Percentiles rank a stretch among this genome's conserved stretches.
phyloP scores from a whole-genome alignment of 2,888 invertebrate genomes.

The Megastigmus dorsalis region DNA sequence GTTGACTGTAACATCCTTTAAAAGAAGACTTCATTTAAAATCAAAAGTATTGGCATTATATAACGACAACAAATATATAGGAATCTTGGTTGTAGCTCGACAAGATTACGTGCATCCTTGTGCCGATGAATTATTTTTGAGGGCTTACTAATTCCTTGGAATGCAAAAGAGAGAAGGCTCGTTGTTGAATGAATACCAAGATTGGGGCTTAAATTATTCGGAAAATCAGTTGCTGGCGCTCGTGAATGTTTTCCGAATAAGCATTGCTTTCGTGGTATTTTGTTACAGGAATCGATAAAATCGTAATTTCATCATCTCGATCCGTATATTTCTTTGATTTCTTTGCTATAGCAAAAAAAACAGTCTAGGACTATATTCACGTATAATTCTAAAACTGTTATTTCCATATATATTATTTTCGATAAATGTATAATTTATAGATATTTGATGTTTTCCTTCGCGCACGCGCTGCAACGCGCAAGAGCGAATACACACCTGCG shows the following conservation, averaged over 20 bases:
- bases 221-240: slow-evolving; percentile 3
- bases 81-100: neutral
- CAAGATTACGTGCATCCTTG: slow-evolving; percentile 7
- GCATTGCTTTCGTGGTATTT: slow-evolving; percentile 32
- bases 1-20: too few species aligned
- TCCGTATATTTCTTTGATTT: slow-evolving; percentile 7
- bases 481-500: neutral
- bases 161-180: neutral
- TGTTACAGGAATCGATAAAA: slow-evolving; percentile 21
- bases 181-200: neutral
- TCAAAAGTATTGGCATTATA: slow-evolving; percentile 21
- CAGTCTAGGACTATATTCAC: slow-evolving; percentile 18
- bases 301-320: slow-evolving; percentile 12
- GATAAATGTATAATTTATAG: slow-evolving; percentile 34
- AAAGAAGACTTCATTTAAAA: too few species aligned
- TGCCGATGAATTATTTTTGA: slow-evolving; percentile 4
- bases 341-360: slow-evolving; percentile 3
- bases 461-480: neutral
- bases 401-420: slow-evolving; percentile 34
- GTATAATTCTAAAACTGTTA: slow-evolving; percentile 26
- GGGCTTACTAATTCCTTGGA: slow-evolving; percentile 4
- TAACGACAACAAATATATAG: neutral
- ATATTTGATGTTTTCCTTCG: slow-evolving; percentile 17
- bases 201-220: neutral
- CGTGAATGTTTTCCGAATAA: slow-evolving; percentile 1